A percentile compares a stretch with the other conserved stretches of the same genome.
phyloP scores from a whole-genome alignment of 1,140 invertebrate genomes.

The Stenopsyche tienmushanensis region DNA sequence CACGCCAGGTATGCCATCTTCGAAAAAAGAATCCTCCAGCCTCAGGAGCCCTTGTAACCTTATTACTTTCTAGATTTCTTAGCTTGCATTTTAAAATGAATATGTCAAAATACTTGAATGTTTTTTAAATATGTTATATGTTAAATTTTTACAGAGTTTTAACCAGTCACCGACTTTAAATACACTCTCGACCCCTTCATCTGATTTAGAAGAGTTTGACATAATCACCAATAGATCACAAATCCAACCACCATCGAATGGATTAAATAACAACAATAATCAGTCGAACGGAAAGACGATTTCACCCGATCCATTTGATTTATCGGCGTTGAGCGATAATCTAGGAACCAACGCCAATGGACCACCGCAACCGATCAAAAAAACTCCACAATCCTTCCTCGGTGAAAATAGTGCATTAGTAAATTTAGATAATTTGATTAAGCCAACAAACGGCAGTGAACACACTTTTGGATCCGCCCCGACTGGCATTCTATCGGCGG shows the following conservation, averaged over 20 bases:
- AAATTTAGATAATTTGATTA: constrained; percentile 93
- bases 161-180: constrained; percentile 43
- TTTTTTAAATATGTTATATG: no score
- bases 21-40: no score
- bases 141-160: constrained; percentile 24
- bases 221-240: constrained; percentile 69
- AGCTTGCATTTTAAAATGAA: no score
- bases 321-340: constrained; percentile 61
- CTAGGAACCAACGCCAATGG: constrained; percentile 49
- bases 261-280: constrained; percentile 48
- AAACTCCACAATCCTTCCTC: constrained; percentile 89
- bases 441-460: constrained; percentile 50
- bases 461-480: constrained; percentile 28
- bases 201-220: constrained; percentile 81
- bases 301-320: constrained; percentile 70
- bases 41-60: no score
- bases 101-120: neutral
- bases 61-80: no score
- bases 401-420: constrained; percentile 93
- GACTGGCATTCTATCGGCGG: constrained; percentile 26
- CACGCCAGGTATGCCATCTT: no score
- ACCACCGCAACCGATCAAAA: constrained; percentile 63
- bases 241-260: constrained; percentile 48
- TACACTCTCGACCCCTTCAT: constrained; percentile 59
- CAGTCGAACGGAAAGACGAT: constrained; percentile 47